Evolutionary conservation across 2,888 invertebrate species (phyloP), one percentile per base, ranked within the genome.

Genomic region (Tiliacea citrago): DNA sequence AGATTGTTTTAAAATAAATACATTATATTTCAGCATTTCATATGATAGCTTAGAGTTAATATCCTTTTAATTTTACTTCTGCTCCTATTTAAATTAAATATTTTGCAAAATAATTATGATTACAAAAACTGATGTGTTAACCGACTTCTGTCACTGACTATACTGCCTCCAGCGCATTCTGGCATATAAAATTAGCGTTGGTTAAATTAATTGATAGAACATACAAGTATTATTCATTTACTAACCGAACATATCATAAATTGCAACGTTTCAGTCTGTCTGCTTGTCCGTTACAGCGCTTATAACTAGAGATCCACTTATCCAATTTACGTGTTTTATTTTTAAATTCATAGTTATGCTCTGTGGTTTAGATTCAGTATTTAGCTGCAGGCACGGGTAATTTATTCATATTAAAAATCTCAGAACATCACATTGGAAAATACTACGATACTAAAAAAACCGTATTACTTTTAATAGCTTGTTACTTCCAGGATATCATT

Each of bases 271-370:
- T 21, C n/a, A 35, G n/a, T 57, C 39, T 60, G 12, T 29, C 73
- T 29, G 35, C 7, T 9, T 24, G 57, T 45, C 12, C n/a, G 39
- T 39, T 53, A 53, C 35, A 18, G 53, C n/a, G 21, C 9, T 21
- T 45, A 35, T 67, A 77, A 58, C 35, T 75, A 58, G 24, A 58
- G 18, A 67, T 24, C 39, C 21, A 60, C 24, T 60, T 77, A 72
- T 60, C 4, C 16, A 9, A 42, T n/a, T 35, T 18, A 65, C 8
- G 13, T 35, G 5, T 53, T 77, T 77, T 42, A 16, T 45, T 49
- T 76, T 76, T 21, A 21, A 24, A 58, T 51, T 35, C 65, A 51
- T 42, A 45, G 35, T 5, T 68, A 45, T 13, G 29, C n/a, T 21
- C n/a, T 7, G 13, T 24, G 16, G 16, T 12, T 63, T 8, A 9